Percentiles rank a stretch among this genome's conserved stretches.
phyloP scores from a whole-genome alignment of 2,797 vertebrate species.

The Xiphorhynchus erythropygius region DNA sequence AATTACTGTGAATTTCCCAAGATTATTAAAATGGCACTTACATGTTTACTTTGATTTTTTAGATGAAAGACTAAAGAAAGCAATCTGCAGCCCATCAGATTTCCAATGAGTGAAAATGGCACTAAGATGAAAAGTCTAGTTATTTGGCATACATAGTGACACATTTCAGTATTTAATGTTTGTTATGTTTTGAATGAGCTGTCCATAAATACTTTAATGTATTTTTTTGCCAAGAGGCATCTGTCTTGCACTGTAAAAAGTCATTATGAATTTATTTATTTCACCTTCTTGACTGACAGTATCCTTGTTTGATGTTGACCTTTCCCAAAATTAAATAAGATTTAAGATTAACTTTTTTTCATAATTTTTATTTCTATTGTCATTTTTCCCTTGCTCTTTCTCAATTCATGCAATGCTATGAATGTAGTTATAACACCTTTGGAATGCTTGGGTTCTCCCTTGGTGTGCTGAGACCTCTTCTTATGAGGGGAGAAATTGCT shows the following conservation, averaged over 20 bases:
- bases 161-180: conserved; percentile 39
- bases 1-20: neutral
- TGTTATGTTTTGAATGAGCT: conserved; percentile 30
- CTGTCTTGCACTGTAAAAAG: conserved; percentile 6
- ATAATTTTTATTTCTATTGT: neutral
- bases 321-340: neutral
- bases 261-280: conserved; percentile 24
- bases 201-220: conserved; percentile 30
- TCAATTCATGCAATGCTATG: neutral
- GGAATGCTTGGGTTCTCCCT: neutral
- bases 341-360: neutral
- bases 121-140: neutral
- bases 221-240: conserved; percentile 30
- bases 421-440: neutral
- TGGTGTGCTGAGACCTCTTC: neutral
- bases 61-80: neutral
- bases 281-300: neutral
- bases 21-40: neutral
- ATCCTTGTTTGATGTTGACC: neutral
- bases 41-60: neutral
- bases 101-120: neutral
- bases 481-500: neutral
- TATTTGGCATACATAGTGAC: neutral
- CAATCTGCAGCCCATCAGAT: neutral
- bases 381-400: neutral